Base-by-base conservation (phyloP, 2,113 vertebrate species). In the Symphodus melops region DNA sequence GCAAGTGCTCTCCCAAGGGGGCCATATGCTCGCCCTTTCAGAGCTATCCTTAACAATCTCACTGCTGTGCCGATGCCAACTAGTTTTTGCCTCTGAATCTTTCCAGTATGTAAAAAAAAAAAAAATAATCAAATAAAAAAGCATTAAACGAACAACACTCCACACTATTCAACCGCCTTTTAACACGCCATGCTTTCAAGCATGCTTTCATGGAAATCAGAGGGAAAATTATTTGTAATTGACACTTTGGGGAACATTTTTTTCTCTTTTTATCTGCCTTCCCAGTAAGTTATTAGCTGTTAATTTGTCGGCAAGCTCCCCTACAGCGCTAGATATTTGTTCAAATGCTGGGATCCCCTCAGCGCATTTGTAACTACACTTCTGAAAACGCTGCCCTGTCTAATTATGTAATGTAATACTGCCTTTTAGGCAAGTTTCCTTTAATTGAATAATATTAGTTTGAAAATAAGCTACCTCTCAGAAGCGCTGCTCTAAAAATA, bases 371-470 rank as follows among this genome's bases (percentile, higher is more conserved):
- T 97, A 98, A 97, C 95, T 97, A 97, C 96, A 94, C 96, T 95
- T 96, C 96, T 97, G 96, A 96, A 96, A 96, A 95, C 88, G 94
- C 95, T 87, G 92, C 94, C 95, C 96, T 94, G 95, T 95, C 95
- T 97, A 98, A 98, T 98, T 97, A 98, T 97, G 97, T 97, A 97
- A 97, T 96, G 95, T 97, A 97, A 97, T 96, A 97, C 95, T 96
- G 95, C 95, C 96, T 97, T 91, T 90, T 97, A 97, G 88, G 90
- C 88, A 97, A 96, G 95, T 95, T 96, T 91, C 85, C 96, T 96
- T 97, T 96, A 95, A 96, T 97, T 96, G 96, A 97, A 96, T 95
- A 96, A 97, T 95, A 95, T 96, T 90, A 86, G 73, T 55, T 87
- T 94, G 95, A 95, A 94, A 91, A 90, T 93, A 93, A 90, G 72